These are phyloP conservation scores for Tolmerus cingulatus DNA, from an alignment of 2,888 invertebrate genomes.

Conservation along the genomic window DNA sequence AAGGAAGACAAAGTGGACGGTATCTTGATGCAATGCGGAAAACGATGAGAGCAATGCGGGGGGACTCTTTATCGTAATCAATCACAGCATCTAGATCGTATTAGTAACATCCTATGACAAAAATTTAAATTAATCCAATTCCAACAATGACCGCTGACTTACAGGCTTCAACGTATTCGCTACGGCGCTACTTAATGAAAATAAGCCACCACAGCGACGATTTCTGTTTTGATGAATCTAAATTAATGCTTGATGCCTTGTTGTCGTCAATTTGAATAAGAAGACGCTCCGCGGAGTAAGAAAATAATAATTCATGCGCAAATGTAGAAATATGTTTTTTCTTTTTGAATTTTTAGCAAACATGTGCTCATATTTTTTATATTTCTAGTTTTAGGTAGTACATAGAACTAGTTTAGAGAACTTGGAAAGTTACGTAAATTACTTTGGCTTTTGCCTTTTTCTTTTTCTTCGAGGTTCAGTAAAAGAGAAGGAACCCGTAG, in stretches of 20 bases:
- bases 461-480: neutral
- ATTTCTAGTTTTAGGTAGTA: neutral
- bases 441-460: neutral
- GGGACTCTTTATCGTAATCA: neutral
- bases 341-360: neutral
- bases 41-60: neutral
- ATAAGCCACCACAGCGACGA: neutral
- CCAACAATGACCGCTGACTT: neutral
- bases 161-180: neutral
- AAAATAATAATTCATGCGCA: neutral
- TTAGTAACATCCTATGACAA: neutral
- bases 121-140: conserved; percentile 22
- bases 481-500: neutral
- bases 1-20: neutral
- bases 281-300: neutral
- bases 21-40: neutral
- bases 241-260: neutral
- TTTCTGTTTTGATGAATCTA: neutral
- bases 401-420: neutral
- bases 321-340: neutral
- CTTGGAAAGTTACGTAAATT: neutral
- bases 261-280: neutral
- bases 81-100: neutral
- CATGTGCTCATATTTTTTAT: neutral
- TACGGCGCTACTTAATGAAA: neutral